Evolutionary conservation across 2,113 vertebrate species (phyloP).

Genomic region (Muntiacus muntjak): DNA sequence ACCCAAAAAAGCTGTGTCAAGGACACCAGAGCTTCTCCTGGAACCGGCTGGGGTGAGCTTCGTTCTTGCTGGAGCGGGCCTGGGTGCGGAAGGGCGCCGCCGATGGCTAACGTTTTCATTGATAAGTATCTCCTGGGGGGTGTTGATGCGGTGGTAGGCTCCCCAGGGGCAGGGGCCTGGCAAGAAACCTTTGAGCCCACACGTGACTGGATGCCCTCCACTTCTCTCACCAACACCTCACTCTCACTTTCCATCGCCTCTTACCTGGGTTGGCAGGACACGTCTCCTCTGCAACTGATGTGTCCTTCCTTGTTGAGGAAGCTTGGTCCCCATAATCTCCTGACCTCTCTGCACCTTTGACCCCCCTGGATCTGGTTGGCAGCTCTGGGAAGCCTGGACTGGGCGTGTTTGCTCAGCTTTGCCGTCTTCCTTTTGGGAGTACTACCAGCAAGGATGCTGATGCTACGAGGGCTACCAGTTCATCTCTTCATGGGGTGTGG

Average conservation of each 20-base stretch:
- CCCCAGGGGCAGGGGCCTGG: not conserved
- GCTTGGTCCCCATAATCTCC: rapidly evolving
- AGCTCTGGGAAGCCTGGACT: not conserved
- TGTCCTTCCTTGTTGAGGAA: not conserved
- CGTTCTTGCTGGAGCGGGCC: not conserved
- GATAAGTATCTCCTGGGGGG: not conserved
- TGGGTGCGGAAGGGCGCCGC: rapidly evolving
- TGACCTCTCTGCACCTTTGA: rapidly evolving
- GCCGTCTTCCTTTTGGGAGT: not conserved
- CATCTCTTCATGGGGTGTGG: not conserved
- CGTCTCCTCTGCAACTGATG: not conserved
- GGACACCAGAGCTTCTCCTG: not conserved
- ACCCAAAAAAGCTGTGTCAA: not conserved
- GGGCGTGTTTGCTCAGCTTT: no score
- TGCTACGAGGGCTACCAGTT: not conserved
- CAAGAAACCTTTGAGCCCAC: not conserved
- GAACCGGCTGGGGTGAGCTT: not conserved
- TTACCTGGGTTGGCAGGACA: rapidly evolving
- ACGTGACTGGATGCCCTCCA: not conserved
- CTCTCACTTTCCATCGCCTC: rapidly evolving
- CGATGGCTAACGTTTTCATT: not conserved
- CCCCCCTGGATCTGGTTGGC: not conserved
- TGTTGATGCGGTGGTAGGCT: not conserved
- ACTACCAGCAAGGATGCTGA: no score
- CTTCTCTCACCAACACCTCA: rapidly evolving